Evolutionary conservation across 2,113 vertebrate genomes (phyloP), one percentile per base, ranked within the genome.

Genomic region (Eulemur macaco): DNA sequence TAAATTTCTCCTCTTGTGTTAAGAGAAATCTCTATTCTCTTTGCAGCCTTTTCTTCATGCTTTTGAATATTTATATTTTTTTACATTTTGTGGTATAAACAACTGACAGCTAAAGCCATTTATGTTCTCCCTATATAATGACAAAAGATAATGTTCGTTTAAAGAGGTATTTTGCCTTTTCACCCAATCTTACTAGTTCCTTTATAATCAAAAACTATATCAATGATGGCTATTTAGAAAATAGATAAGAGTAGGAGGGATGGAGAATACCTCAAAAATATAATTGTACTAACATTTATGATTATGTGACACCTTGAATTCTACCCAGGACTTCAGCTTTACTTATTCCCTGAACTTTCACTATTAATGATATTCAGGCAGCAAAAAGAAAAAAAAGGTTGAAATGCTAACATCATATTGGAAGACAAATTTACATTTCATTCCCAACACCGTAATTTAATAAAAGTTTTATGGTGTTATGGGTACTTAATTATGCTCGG

Each of bases 351-450:
- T 97, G 96, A 96, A 96, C 89, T 93, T 98, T 97, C 96, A 81
- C 95, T 94, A 39, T 27, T 97, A 98, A 97, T 98, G 94, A 96
- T 96, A 98, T 98, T 98, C 96, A 97, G 91, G 31, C 93, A 84
- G 93, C 96, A 78, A 95, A 96, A 98, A 95, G 25, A 27, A 60
- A 63, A 63, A 95, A 95, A 95, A 66, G 84, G 71, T 97, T 98
- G 98, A 98, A 98, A 98, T 98, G 97, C 97, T 97, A 98, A 91
- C 98, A 96, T 98, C 94, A 89, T 98, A 98, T 98, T 98, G 96
- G 96, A 98, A 98, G 98, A 98, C 97, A 98, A 98, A 99, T 98
- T 98, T 98, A 98, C 98, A 98, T 98, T 98, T 98, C 98, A 97
- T 96, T 98, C 97, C 97, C 97, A 98, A 98, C 97, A 98, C 97